Evolutionary conservation across 2,113 vertebrate genomes (phyloP), one percentile per base, ranked within the genome.

Genomic region (Phasianus colchicus): DNA sequence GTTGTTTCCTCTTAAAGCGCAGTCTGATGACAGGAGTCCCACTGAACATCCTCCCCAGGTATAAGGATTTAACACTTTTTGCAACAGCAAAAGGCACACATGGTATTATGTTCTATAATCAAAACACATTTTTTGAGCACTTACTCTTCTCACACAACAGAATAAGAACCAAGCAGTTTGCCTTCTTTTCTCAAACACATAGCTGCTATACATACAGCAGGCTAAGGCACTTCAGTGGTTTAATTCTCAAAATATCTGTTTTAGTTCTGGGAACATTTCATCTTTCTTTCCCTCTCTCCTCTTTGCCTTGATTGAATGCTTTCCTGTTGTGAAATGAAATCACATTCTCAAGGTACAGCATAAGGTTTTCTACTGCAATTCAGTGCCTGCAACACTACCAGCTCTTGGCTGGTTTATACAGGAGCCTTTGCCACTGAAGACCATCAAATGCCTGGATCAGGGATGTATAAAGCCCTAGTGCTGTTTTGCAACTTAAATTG

Each of bases 21-120:
- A 99, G 98, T 67, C 98, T 97, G 93, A 99, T 98, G 72, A 99
- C 98, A 0, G 99, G 99, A 24, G 98, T 98, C 4, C 98, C 98
- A 0, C 98, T 99, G 97, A 99, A 99, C 98, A 99, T 98, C 83
- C 99, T 98, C 64, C 99, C 99, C 92, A 99, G 97, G 94, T 99
- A 99, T 67, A 99, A 97, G 18, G 99, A 99, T 58, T 98, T 99
- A 43, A 98, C n/a, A 55, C 99, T 99, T 96, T 98, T 99, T 96
- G 97, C 98, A 95, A 97, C 84, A 73, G 97, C 95, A 82, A 98
- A 98, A 25, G 98, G 96, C 88, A 98, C 97, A 40, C 98, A 99
- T 1, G 99, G 98, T 91, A 98, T 92, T 88, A 99, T 98, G 60
- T 98, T 92, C 99, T 99, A 92, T 7, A 85, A 88, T 13, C 38